phyloP scores from a whole-genome alignment of 2,113 vertebrate genomes.

The Phrynosoma blainvillii region DNA sequence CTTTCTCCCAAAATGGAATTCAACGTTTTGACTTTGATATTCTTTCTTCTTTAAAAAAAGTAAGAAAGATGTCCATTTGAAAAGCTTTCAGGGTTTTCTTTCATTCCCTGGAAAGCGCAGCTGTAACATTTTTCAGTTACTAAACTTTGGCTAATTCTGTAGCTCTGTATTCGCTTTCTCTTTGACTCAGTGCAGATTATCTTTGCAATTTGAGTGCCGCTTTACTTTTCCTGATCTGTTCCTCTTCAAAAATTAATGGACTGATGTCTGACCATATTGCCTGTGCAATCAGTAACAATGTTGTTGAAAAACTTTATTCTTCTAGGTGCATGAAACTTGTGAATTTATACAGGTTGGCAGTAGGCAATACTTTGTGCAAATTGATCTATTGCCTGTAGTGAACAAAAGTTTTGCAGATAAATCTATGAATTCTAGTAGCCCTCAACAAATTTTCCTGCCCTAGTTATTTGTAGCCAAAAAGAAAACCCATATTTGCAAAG shows the following conservation, averaged over 20 bases:
- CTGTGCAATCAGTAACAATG: background rate
- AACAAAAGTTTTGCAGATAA: background rate
- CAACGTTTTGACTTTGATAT: too few relatives aligned
- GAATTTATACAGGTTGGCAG: background rate
- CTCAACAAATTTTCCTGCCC: background rate
- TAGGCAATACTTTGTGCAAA: background rate
- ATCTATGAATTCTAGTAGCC: background rate
- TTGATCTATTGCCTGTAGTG: background rate
- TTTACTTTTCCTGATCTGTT: background rate
- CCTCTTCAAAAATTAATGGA: background rate
- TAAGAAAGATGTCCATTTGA: background rate
- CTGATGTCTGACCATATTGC: background rate
- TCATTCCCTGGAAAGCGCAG: constrained; percentile 27
- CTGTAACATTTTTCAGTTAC: constrained; percentile 30
- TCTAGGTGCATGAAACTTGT: background rate
- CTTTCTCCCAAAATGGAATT: too few relatives aligned
- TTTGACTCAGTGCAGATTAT: background rate
- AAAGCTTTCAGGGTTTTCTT: constrained; percentile 42
- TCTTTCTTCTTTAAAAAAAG: background rate
- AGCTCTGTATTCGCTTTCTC: rapidly evolving
- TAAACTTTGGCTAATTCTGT: constrained; percentile 38
- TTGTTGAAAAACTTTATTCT: background rate
- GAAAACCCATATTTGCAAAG: background rate
- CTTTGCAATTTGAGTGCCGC: constrained; percentile 12
- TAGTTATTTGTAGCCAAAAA: background rate